Evolutionary conservation across 2,888 invertebrate genomes (phyloP).

Genomic region (Mimumesa dahlbomi): DNA sequence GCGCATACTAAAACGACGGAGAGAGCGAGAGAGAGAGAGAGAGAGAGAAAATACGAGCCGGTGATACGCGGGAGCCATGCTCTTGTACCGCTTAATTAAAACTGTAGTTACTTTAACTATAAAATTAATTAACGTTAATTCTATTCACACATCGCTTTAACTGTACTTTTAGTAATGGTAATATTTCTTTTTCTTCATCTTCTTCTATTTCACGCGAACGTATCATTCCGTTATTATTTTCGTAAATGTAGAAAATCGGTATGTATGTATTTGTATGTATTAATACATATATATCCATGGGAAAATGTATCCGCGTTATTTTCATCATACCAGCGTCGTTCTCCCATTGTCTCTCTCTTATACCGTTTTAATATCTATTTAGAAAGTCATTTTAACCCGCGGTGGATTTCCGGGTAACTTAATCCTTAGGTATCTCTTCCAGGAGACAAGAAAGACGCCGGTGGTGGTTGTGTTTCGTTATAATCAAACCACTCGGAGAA

Average conservation of each 20-base stretch:
- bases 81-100: slow-evolving; percentile 29
- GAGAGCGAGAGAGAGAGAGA: background rate
- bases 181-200: slow-evolving; percentile 5
- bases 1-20: slow-evolving; percentile 7
- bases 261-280: too few species aligned
- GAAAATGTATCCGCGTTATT: too few species aligned
- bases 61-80: slow-evolving; percentile 7
- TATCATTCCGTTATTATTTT: too few species aligned
- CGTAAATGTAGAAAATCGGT: too few species aligned
- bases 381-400: too few species aligned
- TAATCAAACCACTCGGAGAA: slow-evolving; percentile 37
- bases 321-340: too few species aligned
- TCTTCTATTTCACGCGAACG: too few species aligned
- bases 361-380: too few species aligned
- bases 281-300: too few species aligned
- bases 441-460: slow-evolving; percentile 13
- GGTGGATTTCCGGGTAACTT: too few species aligned
- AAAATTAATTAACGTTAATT: slow-evolving; percentile 39
- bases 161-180: slow-evolving; percentile 3
- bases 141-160: slow-evolving; percentile 1
- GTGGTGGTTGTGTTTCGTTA: slow-evolving; percentile 29
- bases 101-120: slow-evolving; percentile 15
- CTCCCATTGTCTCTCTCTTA: too few species aligned
- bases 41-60: slow-evolving; percentile 1
- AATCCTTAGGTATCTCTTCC: too few species aligned